Evolutionary conservation across 2,797 vertebrate genomes (phyloP).

Genomic region (Aselliscus stoliczkanus): DNA sequence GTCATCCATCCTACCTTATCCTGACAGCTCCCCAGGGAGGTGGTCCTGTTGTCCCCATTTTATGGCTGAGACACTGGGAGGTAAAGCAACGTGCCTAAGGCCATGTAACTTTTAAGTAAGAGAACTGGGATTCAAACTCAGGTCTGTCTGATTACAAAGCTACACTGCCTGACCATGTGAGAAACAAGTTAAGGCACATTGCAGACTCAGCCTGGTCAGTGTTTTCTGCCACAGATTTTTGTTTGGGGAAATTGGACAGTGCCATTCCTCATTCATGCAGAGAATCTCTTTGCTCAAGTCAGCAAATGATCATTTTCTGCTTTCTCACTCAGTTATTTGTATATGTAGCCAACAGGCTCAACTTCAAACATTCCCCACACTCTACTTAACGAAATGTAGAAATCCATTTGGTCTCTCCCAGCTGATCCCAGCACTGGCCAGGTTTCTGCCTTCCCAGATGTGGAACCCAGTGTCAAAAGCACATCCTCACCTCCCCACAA

Average conservation of each 20-base stretch:
- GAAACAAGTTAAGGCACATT: background rate
- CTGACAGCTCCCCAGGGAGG: background rate
- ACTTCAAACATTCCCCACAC: background rate
- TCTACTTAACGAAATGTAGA: background rate
- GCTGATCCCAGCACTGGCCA: background rate
- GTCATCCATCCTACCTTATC: background rate
- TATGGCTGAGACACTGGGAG: background rate
- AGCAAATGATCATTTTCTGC: constrained; percentile 24
- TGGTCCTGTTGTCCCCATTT: background rate
- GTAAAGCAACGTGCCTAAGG: background rate
- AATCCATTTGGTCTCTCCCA: background rate
- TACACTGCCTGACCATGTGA: background rate
- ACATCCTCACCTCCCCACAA: background rate
- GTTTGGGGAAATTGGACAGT: background rate
- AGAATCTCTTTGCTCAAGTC: background rate
- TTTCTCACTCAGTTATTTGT: background rate
- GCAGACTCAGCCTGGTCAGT: background rate
- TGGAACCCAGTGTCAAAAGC: background rate
- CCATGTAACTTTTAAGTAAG: background rate
- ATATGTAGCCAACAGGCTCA: background rate
- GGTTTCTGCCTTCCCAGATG: background rate
- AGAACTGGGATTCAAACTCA: background rate
- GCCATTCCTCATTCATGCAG: background rate
- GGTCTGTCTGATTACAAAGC: background rate
- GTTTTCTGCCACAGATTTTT: background rate